Base-by-base conservation (phyloP, 2,797 vertebrate genomes). In the Synaphobranchus kaupii region DNA sequence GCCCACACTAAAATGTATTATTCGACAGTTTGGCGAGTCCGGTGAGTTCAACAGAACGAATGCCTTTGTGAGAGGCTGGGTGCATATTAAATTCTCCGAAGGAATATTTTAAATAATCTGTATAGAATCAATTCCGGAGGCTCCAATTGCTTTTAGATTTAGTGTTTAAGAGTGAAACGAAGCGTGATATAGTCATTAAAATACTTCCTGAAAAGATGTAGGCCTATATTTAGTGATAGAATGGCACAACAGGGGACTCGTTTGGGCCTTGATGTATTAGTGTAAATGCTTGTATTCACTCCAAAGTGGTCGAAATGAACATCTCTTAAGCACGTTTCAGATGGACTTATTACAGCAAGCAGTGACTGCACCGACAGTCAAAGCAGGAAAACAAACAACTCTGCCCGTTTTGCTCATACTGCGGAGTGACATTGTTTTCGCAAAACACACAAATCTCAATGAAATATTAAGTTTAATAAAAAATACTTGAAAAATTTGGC, bases 131-230 rank as follows among this genome's bases (percentile, higher is more conserved):
- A 81, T 81, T 81, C 22, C 47, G 20, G 78, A 7, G 47, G 50
- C 78, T 50, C 78, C 8, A 50, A 81, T 81, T 81, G 78, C 78
- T 81, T 81, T 50, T 25, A 81, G 78, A 50, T 81, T 81, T 78
- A 78, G 73, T 81, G 78, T 81, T 81, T 81, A 81, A 81, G 47
- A 81, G 78, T 50, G 78, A 81, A 81, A 47, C 25, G 78, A 81
- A 81, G 78, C 78, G 78, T 81, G 47, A 20, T 81, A 47, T 76
- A 39, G 44, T 50, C 78, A 81, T 81, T 81, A 81, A 81, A 81
- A 81, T 81, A 81, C 78, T 81, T 48, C 78, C 78, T 48, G 44
- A 81, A 81, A 47, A 50, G 25, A 50, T n/a, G 78, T 81, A 44
- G 73, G 73, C 39, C 17, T 78, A 50, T 47, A 81, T 81, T 50